These are phyloP conservation scores for Plagodis pulveraria DNA, from an alignment of 2,888 invertebrate genomes.

Conservation along the genomic window DNA sequence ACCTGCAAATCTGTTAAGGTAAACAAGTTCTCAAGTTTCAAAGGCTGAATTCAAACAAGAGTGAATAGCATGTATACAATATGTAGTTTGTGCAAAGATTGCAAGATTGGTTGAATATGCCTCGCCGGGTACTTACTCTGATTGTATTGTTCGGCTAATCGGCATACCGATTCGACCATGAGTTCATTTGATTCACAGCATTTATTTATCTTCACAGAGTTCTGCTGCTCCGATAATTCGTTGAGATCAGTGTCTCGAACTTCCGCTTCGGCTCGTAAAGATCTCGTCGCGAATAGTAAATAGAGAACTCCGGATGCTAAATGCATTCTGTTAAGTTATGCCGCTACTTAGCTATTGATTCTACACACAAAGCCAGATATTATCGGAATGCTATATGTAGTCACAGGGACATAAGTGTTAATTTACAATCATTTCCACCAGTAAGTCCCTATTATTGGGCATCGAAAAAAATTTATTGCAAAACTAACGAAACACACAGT, in stretches of 20 bases:
- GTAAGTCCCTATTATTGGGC: too few species aligned
- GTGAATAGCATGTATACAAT: constrained; percentile 2
- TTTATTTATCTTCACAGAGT: constrained; percentile 88
- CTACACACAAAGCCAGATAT: not conserved
- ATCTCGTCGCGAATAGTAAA: constrained; percentile 49
- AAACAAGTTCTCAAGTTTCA: constrained; percentile 22
- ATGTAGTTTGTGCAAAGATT: constrained; percentile 10
- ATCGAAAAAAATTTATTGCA: too few species aligned
- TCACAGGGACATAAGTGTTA: too few species aligned
- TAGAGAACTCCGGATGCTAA: constrained; percentile 68
- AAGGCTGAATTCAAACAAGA: constrained; percentile 14
- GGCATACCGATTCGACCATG: constrained; percentile 88
- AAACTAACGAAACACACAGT: too few species aligned
- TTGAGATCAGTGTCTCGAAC: constrained; percentile 71
- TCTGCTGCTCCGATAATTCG: constrained; percentile 73
- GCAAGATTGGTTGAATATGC: constrained; percentile 18
- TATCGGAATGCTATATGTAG: too few species aligned
- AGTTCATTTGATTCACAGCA: constrained; percentile 91
- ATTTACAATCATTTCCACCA: too few species aligned
- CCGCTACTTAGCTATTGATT: constrained; percentile 13
- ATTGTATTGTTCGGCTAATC: constrained; percentile 85
- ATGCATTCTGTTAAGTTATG: constrained; percentile 42
- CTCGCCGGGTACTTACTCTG: constrained; percentile 71
- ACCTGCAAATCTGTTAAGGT: constrained; percentile 1
- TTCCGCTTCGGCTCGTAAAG: constrained; percentile 47